Evolutionary conservation across 1,140 invertebrate species (phyloP), one percentile per base, ranked within the genome.

Genomic region (Vanessa tameamea): DNA sequence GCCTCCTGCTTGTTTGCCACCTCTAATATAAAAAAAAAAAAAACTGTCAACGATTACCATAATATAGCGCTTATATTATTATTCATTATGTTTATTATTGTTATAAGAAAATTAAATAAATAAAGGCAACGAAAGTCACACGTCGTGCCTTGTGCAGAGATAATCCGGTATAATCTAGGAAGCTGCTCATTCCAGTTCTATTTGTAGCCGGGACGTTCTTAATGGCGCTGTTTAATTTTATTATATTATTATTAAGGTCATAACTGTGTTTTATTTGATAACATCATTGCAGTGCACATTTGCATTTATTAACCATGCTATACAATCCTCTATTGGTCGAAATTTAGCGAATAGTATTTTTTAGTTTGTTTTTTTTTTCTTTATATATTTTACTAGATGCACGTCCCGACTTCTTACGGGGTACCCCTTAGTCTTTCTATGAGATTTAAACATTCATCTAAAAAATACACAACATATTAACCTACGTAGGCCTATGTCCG

Each of bases 181-280:
- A 70, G 69, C 57, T 59, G 6, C 15, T 26, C 57, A 63, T 77
- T 82, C 76, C 67, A 76, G 69, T 66, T n/a, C 51, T 63, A 59
- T 70, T 70, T 76, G 50, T 47, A 61, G 69, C 61, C 57, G 37
- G 59, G 69, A 64, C 66, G 61, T 73, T 72, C 72, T 77, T 74
- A 75, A 73, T 71, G 69, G 68, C 66, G 73, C 75, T 73, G 77
- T 82, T 78, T 74, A 67, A 75, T 80, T 80, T 80, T 78, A 82
- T 78, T 78, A 72, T 76, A 77, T 80, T 82, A 37, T 37, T 70
- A 77, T 78, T 78, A 78, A 76, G 71, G 57, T 78, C 76, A 77
- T 82, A 77, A 76, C 71, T 72, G 61, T 75, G 73, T 64, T 80
- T 82, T 77, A 78, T 77, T 72, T 55, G 57, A 70, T 70, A 70